phyloP scores from a whole-genome alignment of 2,113 vertebrate genomes.

The Uria aalge region DNA sequence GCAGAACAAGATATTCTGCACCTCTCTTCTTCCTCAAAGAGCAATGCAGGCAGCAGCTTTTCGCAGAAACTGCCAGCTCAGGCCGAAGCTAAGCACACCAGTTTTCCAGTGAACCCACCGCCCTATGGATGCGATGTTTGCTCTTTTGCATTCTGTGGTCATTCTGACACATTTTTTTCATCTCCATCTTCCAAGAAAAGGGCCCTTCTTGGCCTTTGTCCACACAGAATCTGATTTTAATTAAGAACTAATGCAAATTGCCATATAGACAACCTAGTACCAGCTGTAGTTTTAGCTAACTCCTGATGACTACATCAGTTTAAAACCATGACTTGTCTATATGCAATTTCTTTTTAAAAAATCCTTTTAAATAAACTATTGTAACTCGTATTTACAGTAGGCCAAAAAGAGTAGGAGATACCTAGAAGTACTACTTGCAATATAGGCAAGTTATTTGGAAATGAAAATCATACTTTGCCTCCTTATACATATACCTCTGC shows the following conservation, averaged over 20 bases:
- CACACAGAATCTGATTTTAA: not conserved
- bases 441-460: not conserved
- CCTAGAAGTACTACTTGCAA: not conserved
- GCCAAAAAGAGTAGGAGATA: not conserved
- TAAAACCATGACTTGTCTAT: not conserved
- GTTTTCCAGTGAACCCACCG: not conserved
- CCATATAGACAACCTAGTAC: not conserved
- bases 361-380: not conserved
- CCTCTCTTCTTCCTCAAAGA: not conserved
- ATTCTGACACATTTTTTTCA: not conserved
- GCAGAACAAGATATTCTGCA: not conserved
- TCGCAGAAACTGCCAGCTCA: not conserved
- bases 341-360: not conserved
- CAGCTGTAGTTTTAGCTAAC: not conserved
- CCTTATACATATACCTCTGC: not conserved
- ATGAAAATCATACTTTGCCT: not conserved
- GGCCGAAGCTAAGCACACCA: not conserved
- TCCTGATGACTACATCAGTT: not conserved
- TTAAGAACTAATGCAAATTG: not conserved
- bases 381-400: not conserved
- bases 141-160: not conserved
- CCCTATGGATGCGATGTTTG: not conserved
- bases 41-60: not conserved
- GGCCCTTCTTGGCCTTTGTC: fast-evolving
- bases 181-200: not conserved